Evolutionary conservation across 2,113 vertebrate species (phyloP), one percentile per base, ranked within the genome.

Genomic region (Electrona antarctica): DNA sequence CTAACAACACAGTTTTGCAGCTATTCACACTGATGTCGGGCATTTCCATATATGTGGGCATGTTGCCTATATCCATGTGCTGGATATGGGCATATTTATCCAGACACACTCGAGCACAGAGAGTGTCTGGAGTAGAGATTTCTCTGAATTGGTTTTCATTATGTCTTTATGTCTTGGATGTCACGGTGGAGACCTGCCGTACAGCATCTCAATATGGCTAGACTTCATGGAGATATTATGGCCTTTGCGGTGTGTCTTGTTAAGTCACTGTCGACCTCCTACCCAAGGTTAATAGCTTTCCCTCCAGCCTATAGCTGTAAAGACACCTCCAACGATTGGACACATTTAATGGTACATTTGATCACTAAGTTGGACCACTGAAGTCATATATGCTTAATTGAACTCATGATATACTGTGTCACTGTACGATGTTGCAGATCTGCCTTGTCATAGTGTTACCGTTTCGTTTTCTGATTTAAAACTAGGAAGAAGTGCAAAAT

Each of bases 271-370:
- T 77, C 79, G 76, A 51, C 64, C 56, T 63, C 64, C 21, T 63
- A 28, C 46, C 61, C 65, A 79, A 82, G 71, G 85, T 82, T 79
- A 89, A 90, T 72, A 49, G 78, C 64, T 54, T 21, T 78, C 69
- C n/a, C 52, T 66, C 78, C 51, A 51, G 52, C 58, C 14, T 63
- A 21, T 21, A 21, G 54, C 61, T 75, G 66, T 75, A 74, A 84
- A 87, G 70, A 52, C 69, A 72, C 70, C 70, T 59, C 47, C 66
- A 71, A 72, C 79, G 66, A 86, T 61, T 75, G 69, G 60, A 76
- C 64, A 76, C 0, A 12, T 72, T 88, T 82, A 71, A 83, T 80
- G 47, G 67, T 67, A 63, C 68, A 41, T 59, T 57, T 69, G 55
- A 84, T 74, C 56, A 50, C 65, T 29, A 72, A 62, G 51, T 65